Conservation (phyloP, 2,888 invertebrate species). For the Chesias legatella region DNA sequence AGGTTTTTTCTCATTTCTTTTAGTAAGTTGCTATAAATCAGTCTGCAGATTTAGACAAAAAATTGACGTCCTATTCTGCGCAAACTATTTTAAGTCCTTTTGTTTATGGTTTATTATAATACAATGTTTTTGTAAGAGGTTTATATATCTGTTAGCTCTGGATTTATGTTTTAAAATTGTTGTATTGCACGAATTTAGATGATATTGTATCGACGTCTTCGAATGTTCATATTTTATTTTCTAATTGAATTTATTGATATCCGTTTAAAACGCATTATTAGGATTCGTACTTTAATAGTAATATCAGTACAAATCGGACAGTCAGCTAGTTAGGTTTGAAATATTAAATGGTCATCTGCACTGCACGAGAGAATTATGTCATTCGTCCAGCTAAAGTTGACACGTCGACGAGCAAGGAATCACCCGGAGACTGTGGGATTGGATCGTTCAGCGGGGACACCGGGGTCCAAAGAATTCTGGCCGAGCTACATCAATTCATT, state of each 20-base stretch:
- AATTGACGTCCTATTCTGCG: too few species aligned
- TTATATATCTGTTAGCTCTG: too few species aligned
- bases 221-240: too few species aligned
- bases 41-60: conserved; percentile 1
- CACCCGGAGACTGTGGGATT: conserved; percentile 19
- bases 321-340: conserved; percentile 37
- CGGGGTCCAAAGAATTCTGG: conserved; percentile 43
- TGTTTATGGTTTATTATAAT: too few species aligned
- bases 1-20: conserved; percentile 30
- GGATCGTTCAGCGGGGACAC: conserved; percentile 30
- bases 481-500: conserved; percentile 46
- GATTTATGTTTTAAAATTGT: too few species aligned
- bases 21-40: conserved; percentile 23
- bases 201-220: too few species aligned
- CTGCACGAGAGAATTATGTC: conserved; percentile 27
- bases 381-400: conserved; percentile 38
- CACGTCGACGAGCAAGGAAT: conserved; percentile 32
- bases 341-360: conserved; percentile 44
- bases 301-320: conserved; percentile 21
- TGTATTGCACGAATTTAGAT: too few species aligned
- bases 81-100: too few species aligned
- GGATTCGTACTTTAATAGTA: conserved; percentile 16
- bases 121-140: too few species aligned
- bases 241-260: background rate
- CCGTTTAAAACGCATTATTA: background rate